phyloP scores from a whole-genome alignment of 2,113 vertebrate genomes.

The Cephalopterus ornatus region DNA sequence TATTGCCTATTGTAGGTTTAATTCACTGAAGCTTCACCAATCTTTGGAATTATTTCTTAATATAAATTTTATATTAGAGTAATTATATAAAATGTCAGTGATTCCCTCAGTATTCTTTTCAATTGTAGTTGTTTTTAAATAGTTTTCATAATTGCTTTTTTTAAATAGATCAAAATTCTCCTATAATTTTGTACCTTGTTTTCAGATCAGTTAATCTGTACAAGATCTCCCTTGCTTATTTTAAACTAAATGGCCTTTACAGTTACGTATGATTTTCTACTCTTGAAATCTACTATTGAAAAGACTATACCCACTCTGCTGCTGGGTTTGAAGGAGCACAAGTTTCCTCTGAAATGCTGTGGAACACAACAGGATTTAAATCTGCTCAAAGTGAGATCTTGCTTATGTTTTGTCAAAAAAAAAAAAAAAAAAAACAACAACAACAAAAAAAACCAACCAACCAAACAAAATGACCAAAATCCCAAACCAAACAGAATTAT shows the following conservation, averaged over 20 bases:
- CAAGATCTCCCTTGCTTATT: neutral
- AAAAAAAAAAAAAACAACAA: neutral
- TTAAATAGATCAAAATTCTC: neutral
- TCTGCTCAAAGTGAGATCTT: neutral
- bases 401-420: neutral
- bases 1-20: neutral
- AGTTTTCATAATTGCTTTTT: neutral
- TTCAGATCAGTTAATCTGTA: neutral
- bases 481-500: neutral
- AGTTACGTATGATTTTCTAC: neutral
- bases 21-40: neutral
- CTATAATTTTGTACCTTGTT: neutral
- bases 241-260: neutral
- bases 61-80: neutral
- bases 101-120: neutral
- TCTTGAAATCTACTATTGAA: neutral
- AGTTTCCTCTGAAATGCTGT: neutral
- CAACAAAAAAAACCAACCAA: neutral
- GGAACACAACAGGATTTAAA: neutral
- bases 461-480: too few relatives aligned
- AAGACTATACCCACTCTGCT: neutral
- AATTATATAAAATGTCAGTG: neutral
- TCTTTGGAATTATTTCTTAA: neutral
- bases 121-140: neutral
- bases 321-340: neutral